Evolutionary conservation across 1,140 invertebrate species (phyloP).

Genomic region (Pseudomyrmex sp.): DNA sequence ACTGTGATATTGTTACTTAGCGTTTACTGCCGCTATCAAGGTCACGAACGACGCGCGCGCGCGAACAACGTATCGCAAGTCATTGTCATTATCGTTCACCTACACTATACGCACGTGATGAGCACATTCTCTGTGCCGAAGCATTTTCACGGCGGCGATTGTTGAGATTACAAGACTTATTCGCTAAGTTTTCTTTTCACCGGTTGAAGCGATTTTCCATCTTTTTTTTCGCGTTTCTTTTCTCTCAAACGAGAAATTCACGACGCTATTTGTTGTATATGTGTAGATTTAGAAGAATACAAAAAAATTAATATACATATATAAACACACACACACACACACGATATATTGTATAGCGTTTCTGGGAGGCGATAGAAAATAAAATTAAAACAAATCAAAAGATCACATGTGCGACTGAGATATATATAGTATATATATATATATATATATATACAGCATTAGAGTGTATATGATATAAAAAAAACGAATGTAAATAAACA

Average conservation of each 20-base stretch:
- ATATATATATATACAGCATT: background rate
- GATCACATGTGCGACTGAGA: slow-evolving; percentile 26
- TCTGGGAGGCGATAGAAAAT: slow-evolving; percentile 42
- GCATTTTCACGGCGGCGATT: background rate
- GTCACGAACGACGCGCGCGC: background rate
- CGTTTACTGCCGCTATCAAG: slow-evolving; percentile 47
- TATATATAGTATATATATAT: background rate
- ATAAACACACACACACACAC: too few species aligned
- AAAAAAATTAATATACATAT: background rate
- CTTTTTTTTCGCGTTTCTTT: background rate
- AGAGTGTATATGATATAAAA: slow-evolving; percentile 41
- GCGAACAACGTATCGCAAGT: background rate
- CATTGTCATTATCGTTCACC: background rate
- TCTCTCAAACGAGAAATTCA: background rate
- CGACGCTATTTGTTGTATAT: slow-evolving; percentile 38
- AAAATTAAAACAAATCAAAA: slow-evolving; percentile 48
- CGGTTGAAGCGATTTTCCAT: background rate
- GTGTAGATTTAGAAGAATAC: slow-evolving; percentile 30
- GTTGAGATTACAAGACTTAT: background rate
- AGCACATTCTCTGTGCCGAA: background rate
- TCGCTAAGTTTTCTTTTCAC: background rate
- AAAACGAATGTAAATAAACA: slow-evolving; percentile 42
- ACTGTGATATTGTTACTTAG: slow-evolving; percentile 77
- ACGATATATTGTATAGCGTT: slow-evolving; percentile 37
- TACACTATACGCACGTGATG: background rate